phyloP scores from a whole-genome alignment of 2,888 invertebrate species.

The Ophion costatus region DNA sequence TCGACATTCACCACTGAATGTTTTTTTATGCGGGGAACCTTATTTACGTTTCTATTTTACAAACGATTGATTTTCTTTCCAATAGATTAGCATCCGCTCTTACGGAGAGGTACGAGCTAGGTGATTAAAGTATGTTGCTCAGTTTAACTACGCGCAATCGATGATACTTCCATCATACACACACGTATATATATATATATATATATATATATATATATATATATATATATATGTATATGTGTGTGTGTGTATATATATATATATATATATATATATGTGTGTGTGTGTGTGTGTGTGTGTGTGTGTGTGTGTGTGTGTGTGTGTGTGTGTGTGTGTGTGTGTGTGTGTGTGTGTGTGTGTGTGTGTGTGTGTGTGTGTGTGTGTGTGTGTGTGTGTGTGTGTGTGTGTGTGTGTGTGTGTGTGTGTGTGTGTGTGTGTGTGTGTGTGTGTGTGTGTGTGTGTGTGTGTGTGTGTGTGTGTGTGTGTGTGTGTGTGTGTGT shows the following conservation, averaged over 20 bases:
- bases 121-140: constrained; percentile 35
- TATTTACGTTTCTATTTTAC: background rate
- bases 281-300: too few relatives aligned
- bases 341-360: background rate
- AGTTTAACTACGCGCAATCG: constrained; percentile 48
- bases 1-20: background rate
- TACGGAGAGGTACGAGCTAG: background rate
- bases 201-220: constrained; percentile 83
- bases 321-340: constrained; percentile 10
- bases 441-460: too few relatives aligned
- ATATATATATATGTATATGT: too few relatives aligned
- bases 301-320: too few relatives aligned
- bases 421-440: too few relatives aligned
- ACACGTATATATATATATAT: constrained; percentile 19
- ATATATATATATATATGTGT: too few relatives aligned
- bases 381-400: too few relatives aligned
- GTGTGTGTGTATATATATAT: too few relatives aligned
- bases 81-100: background rate
- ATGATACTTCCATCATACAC: constrained; percentile 33
- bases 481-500: too few relatives aligned
- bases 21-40: background rate
- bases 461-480: too few relatives aligned
- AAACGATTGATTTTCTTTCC: background rate
- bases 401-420: too few relatives aligned
- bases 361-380: too few relatives aligned